Evolutionary conservation across 2,888 invertebrate genomes (phyloP).

Genomic region (Cheilosia vulpina): DNA sequence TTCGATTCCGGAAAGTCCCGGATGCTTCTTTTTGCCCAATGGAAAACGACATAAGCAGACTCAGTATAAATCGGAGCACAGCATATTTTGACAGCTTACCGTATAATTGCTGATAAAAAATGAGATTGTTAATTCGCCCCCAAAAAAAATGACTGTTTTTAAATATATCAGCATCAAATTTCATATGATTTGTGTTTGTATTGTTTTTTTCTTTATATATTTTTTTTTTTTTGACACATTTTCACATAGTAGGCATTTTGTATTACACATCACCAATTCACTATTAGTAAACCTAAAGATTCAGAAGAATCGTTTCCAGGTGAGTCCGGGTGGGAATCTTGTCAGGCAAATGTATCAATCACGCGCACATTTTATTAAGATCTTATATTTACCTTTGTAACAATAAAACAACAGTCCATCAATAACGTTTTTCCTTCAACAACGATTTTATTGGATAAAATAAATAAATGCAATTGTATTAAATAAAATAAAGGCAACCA

Average conservation of each 20-base stretch:
- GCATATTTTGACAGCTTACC: no score
- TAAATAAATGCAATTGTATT: background rate
- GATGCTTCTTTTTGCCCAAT: no score
- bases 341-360: background rate
- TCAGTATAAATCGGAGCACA: no score
- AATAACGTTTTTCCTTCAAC: background rate
- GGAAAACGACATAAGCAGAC: no score
- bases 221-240: background rate
- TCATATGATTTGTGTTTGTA: conserved; percentile 11
- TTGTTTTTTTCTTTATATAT: background rate
- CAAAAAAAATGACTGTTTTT: background rate
- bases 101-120: no score
- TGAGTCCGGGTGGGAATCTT: conserved; percentile 16
- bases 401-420: background rate
- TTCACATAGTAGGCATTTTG: conserved; percentile 12
- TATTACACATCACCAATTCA: background rate
- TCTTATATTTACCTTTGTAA: conserved; percentile 2
- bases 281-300: conserved; percentile 4
- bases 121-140: background rate
- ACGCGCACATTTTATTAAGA: background rate
- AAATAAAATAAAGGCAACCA: background rate
- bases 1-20: no score
- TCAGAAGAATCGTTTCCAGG: conserved; percentile 1
- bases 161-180: background rate
- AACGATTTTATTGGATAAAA: background rate